Evolutionary conservation across 2,113 vertebrate genomes (phyloP).

Genomic region (Eupsittula cactorum): DNA sequence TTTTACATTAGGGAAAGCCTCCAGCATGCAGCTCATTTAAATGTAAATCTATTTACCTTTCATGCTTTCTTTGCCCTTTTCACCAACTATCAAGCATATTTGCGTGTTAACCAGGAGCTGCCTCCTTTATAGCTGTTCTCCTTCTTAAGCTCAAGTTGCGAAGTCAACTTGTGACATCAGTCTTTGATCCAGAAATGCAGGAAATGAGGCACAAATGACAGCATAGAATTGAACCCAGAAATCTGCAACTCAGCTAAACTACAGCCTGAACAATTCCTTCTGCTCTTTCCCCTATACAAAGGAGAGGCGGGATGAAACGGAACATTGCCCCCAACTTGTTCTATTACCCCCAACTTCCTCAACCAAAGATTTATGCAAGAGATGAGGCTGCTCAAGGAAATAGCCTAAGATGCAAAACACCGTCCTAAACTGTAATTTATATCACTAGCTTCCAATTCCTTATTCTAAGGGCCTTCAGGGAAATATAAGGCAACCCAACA

Average conservation of each 20-base stretch:
- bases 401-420: background rate
- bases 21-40: constrained; percentile 49
- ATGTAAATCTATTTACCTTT: constrained; percentile 73
- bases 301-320: background rate
- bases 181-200: constrained; percentile 31
- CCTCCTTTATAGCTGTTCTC: constrained; percentile 32
- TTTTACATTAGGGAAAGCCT: constrained; percentile 58
- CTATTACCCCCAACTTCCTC: background rate
- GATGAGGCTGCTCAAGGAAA: background rate
- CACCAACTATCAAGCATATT: constrained; percentile 67
- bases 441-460: background rate
- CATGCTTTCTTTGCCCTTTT: constrained; percentile 72
- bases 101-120: constrained; percentile 67
- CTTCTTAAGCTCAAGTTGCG: constrained; percentile 12
- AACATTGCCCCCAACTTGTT: background rate
- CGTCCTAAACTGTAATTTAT: background rate
- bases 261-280: background rate
- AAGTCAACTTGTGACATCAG: constrained; percentile 41
- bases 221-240: background rate
- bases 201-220: background rate
- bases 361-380: background rate
- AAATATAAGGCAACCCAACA: background rate
- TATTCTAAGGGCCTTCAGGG: background rate
- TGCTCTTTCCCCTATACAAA: background rate
- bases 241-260: background rate